Evolutionary conservation across 2,888 invertebrate species (phyloP).

Genomic region (Hedychridium roseum): DNA sequence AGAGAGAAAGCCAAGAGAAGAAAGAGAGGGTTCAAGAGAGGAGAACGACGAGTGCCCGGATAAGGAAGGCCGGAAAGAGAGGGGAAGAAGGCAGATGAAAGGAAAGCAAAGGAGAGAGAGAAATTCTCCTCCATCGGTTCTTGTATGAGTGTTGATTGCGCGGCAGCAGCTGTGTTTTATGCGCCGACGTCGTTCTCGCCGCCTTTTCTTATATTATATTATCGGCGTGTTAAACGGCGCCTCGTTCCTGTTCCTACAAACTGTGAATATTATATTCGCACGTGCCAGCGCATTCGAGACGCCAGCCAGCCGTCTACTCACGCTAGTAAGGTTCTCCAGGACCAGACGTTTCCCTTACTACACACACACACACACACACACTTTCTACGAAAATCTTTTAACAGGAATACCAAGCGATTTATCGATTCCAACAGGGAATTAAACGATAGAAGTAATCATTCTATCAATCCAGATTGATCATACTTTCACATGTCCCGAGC

Average conservation of each 20-base stretch:
- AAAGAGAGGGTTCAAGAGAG: too few relatives aligned
- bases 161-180: conserved; percentile 62
- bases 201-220: conserved; percentile 57
- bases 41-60: too few relatives aligned
- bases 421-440: too few relatives aligned
- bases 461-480: too few relatives aligned
- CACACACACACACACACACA: too few relatives aligned
- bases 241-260: conserved; percentile 54
- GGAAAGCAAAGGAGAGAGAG: conserved; percentile 17
- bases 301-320: conserved; percentile 8
- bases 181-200: conserved; percentile 40
- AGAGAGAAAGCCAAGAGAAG: conserved; percentile 14
- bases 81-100: conserved; percentile 17
- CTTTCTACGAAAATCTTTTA: too few relatives aligned
- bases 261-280: conserved; percentile 53
- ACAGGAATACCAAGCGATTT: too few relatives aligned
- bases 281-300: conserved; percentile 13
- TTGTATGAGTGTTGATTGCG: conserved; percentile 57
- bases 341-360: too few relatives aligned
- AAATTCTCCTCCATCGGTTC: conserved; percentile 2
- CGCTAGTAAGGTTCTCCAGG: too few relatives aligned
- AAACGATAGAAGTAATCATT: too few relatives aligned
- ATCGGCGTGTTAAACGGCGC: conserved; percentile 56
- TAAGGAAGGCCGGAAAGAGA: conserved; percentile 8
- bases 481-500: too few relatives aligned